These are phyloP conservation scores for Mesitornis unicolor DNA, from an alignment of 2,113 vertebrate species.

Conservation along the genomic window DNA sequence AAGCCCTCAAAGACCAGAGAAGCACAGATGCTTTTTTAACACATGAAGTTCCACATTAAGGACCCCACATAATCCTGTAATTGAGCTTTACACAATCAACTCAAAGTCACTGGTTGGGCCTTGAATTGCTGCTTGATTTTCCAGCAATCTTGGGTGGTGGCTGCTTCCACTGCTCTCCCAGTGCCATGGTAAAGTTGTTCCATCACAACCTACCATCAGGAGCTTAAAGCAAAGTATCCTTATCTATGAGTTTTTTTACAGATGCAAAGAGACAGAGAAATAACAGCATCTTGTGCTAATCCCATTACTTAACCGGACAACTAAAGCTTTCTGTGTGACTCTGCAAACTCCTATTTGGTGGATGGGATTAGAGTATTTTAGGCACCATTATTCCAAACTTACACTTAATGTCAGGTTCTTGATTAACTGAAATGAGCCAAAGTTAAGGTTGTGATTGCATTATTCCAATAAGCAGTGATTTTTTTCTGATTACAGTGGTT, in stretches of 20 bases:
- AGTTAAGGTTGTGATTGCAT: neutral
- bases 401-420: neutral
- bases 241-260: neutral
- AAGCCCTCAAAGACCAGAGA: neutral
- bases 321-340: neutral
- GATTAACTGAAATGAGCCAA: neutral
- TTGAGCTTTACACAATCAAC: neutral
- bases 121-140: neutral
- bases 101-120: neutral
- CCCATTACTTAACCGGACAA: neutral
- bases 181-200: too few relatives aligned
- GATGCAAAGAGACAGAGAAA: neutral
- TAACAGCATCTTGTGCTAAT: accelerated
- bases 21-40: neutral
- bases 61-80: accelerated
- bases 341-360: accelerated
- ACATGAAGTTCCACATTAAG: neutral
- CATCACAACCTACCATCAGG: neutral
- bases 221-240: neutral
- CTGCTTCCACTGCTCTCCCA: neutral
- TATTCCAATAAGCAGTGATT: neutral
- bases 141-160: accelerated
- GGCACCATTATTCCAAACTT: neutral
- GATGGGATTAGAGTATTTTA: neutral
- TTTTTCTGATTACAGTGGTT: neutral